These are phyloP conservation scores for Andrena chrysosceles DNA, from an alignment of 2,888 invertebrate species.

Conservation along the genomic window DNA sequence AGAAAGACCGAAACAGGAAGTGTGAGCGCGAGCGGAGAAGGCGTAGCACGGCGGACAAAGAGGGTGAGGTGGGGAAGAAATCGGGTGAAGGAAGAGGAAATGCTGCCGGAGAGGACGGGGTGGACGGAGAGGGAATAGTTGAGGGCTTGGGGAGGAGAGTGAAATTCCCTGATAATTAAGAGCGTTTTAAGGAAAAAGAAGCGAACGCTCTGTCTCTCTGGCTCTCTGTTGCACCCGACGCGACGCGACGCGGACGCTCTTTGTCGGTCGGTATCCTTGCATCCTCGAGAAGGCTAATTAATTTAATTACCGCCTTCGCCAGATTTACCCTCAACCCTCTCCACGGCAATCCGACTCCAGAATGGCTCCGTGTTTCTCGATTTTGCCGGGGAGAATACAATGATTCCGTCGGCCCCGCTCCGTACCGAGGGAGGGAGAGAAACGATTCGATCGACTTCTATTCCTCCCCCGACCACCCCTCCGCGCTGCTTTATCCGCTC, in stretches of 20 bases:
- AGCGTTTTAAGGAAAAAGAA: constrained; percentile 80
- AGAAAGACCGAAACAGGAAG: constrained; percentile 63
- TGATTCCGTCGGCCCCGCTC: constrained; percentile 39
- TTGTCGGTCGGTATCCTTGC: constrained; percentile 74
- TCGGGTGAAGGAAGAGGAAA: background rate
- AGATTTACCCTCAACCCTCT: constrained; percentile 72
- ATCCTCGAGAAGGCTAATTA: constrained; percentile 83
- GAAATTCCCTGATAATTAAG: constrained; percentile 82
- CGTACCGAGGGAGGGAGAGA: constrained; percentile 3
- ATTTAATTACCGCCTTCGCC: constrained; percentile 82
- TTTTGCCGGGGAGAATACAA: constrained; percentile 46
- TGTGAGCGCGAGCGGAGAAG: constrained; percentile 52
- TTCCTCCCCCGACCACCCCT: background rate
- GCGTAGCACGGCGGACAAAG: constrained; percentile 25
- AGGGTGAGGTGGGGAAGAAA: constrained; percentile 33
- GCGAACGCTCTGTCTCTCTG: constrained; percentile 49
- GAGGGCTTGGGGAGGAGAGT: constrained; percentile 50
- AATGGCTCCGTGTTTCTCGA: constrained; percentile 61
- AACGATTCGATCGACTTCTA: constrained; percentile 50
- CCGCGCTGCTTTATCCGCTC: constrained; percentile 43
- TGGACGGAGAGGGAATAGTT: constrained; percentile 47
- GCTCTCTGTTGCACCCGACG: constrained; percentile 24
- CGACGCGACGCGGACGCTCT: constrained; percentile 21
- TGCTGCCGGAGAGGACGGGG: constrained; percentile 2
- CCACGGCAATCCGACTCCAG: constrained; percentile 41